These are phyloP conservation scores for Metacarcinus magister DNA, from an alignment of 2,888 invertebrate genomes.

Conservation along the genomic window DNA sequence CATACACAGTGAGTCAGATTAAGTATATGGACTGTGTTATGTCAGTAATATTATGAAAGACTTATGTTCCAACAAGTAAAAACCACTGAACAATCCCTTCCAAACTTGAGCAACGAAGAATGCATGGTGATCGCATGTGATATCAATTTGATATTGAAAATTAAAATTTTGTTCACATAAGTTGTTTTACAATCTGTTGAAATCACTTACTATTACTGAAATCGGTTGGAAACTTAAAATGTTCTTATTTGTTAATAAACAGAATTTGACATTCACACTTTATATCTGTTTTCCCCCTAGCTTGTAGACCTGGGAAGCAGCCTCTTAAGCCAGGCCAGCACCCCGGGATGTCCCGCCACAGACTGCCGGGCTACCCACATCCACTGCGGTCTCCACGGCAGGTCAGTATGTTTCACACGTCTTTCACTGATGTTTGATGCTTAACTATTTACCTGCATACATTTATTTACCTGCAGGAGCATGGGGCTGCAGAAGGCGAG, in stretches of 20 bases:
- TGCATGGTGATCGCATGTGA: neutral
- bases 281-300: neutral
- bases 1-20: neutral
- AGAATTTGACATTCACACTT: neutral
- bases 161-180: neutral
- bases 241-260: neutral
- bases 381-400: constrained; percentile 66
- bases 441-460: neutral
- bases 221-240: neutral
- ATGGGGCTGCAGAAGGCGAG: neutral
- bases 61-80: neutral
- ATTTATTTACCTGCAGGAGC: neutral
- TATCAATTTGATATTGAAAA: no score
- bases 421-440: no score
- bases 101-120: neutral
- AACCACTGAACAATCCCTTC: no score
- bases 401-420: neutral
- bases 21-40: no score
- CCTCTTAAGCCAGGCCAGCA: constrained; percentile 51
- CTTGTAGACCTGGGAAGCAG: constrained; percentile 69
- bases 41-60: no score
- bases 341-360: constrained; percentile 57
- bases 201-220: neutral
- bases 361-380: constrained; percentile 41
- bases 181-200: neutral